Conservation (phyloP, 2,888 invertebrate species). For the Mesorhabditis spiculigera region DNA sequence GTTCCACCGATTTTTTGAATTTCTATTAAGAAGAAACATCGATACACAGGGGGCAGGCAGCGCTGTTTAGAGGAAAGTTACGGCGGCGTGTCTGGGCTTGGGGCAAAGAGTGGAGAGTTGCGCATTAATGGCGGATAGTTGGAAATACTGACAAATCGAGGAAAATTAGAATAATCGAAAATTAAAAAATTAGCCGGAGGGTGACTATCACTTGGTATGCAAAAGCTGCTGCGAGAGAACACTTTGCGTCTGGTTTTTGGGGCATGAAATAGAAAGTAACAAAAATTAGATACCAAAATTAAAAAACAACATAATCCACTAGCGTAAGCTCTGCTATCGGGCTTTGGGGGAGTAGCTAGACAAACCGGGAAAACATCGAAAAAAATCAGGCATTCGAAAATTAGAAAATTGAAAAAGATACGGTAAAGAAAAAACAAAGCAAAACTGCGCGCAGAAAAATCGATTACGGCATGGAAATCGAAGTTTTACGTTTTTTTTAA, state of each 20-base stretch:
- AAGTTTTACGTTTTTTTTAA: constrained; percentile 7
- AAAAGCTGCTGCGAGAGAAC: constrained; percentile 13
- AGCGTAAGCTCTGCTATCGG: background rate
- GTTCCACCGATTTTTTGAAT: background rate
- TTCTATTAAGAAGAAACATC: background rate
- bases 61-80: background rate
- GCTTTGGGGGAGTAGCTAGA: background rate
- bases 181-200: too few relatives aligned
- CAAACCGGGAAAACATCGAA: background rate
- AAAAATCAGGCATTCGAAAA: background rate
- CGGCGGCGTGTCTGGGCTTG: too few relatives aligned
- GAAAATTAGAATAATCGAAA: too few relatives aligned
- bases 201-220: too few relatives aligned
- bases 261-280: constrained; percentile 1
- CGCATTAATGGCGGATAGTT: too few relatives aligned
- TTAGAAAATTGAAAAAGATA: background rate
- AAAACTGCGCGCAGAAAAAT: background rate
- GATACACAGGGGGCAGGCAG: background rate
- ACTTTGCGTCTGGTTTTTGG: constrained; percentile 12
- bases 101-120: too few relatives aligned
- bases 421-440: background rate
- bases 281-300: constrained; percentile 1
- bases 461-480: constrained; percentile 12
- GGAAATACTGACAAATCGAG: too few relatives aligned
- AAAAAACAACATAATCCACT: background rate